phyloP scores from a whole-genome alignment of 1,140 invertebrate species.

The Riptortus pedestris region DNA sequence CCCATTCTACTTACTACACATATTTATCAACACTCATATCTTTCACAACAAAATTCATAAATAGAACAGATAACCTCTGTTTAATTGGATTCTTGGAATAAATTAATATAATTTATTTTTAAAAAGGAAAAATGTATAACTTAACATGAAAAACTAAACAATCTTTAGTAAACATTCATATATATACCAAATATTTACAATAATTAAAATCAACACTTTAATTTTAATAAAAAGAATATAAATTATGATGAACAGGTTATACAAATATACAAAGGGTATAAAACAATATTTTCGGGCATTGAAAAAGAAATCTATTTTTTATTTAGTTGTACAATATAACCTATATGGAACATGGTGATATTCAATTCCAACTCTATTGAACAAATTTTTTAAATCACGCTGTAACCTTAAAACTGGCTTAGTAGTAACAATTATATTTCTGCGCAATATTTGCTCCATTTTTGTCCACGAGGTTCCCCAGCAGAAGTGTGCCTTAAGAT shows the following conservation, averaged over 20 bases:
- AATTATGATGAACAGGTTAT: background rate
- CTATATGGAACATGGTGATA: conserved; percentile 20
- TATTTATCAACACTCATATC: no score
- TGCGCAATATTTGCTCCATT: background rate
- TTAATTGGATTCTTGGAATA: no score
- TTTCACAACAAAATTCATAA: no score
- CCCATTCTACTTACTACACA: no score
- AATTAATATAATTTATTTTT: no score
- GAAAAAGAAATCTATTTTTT: conserved; percentile 5
- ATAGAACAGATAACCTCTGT: no score
- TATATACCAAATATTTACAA: background rate
- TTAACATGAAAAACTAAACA: no score
- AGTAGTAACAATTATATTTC: background rate
- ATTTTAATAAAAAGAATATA: background rate
- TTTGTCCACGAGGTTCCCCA: background rate
- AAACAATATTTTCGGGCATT: background rate
- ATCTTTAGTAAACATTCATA: background rate
- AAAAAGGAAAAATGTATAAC: no score
- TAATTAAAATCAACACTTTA: background rate
- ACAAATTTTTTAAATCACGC: conserved; percentile 8
- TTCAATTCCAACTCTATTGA: conserved; percentile 20
- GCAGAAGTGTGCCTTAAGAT: background rate
- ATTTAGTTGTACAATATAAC: background rate
- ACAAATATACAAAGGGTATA: background rate
- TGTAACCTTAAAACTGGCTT: conserved; percentile 2